Evolutionary conservation across 2,113 vertebrate genomes (phyloP), one percentile per base, ranked within the genome.

Genomic region (Odocoileus virginianus): DNA sequence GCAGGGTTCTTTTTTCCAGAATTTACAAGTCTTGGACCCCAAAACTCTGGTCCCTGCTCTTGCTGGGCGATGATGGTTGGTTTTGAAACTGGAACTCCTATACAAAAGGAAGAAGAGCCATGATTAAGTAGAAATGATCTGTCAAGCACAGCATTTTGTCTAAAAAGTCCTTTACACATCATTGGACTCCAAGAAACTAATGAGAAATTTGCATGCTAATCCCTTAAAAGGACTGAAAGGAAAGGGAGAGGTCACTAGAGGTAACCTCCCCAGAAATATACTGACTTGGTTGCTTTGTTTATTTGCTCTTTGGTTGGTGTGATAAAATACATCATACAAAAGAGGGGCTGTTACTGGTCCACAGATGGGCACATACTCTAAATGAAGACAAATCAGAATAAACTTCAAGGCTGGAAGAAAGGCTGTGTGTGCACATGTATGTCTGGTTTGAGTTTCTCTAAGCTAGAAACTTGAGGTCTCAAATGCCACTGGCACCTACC

Each of bases 31-130:
- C 67, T 71, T 54, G 82, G 47, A 47, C 40, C 60, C 95, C 81
- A 97, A 87, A 89, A 71, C 36, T 95, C 96, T 90, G 95, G 43
- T 94, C 89, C 96, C 85, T 94, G 95, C 33, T 97, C 96, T 71
- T 2, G 64, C n/a, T 93, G 93, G 58, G 91, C 92, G n/a, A 61
- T 91, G 45, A 43, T 19, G 67, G 40, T 85, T 92, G 95, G 87
- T 89, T 97, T 96, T 93, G 87, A 95, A 97, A 97, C 54, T 21
- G 82, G 87, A 97, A 90, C 64, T 57, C 93, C 98, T 97, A 86
- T 47, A 90, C 7, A 84, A 93, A 97, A 94, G 82, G 61, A 97
- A 95, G 64, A 90, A 92, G 60, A 97, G 36, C 93, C 78, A 25
- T 33, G n/a, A 95, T 30, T 61, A 52, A 90, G n/a, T 43, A 96